Evolutionary conservation across 2,888 invertebrate species (phyloP).

Genomic region (Xestoiulus laeticollis): DNA sequence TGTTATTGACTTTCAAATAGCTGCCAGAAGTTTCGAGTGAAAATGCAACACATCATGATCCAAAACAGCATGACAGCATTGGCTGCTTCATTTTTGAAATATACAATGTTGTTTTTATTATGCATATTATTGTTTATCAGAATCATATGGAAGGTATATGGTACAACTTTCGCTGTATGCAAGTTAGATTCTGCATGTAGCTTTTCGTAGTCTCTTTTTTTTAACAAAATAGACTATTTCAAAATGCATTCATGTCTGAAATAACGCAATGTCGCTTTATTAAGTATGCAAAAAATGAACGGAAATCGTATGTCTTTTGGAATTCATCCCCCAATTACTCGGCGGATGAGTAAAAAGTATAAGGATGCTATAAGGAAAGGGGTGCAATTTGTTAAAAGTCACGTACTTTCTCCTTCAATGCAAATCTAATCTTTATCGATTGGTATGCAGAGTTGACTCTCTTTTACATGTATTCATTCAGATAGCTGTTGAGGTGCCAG

Average conservation of each 20-base stretch:
- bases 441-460: not conserved
- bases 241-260: not conserved
- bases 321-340: constrained; percentile 22
- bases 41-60: not conserved
- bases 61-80: not conserved
- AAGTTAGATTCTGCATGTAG: not conserved
- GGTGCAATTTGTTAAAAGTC: constrained; percentile 4
- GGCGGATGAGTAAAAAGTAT: constrained; percentile 1
- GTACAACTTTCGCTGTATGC: not conserved
- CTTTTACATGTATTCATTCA: not conserved
- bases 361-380: not conserved
- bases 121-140: not conserved
- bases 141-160: not conserved
- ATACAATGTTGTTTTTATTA: not conserved
- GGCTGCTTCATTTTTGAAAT: not conserved
- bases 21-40: not conserved
- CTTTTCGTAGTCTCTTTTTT: not conserved
- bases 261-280: not conserved
- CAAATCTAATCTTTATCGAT: constrained; percentile 35
- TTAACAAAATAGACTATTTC: not conserved
- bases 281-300: not conserved
- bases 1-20: not conserved
- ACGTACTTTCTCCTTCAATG: constrained; percentile 22
- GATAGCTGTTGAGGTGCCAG: constrained; percentile 8
- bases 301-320: not conserved